Conservation (phyloP, 2,797 vertebrate species). For the Pteropus rufus region DNA sequence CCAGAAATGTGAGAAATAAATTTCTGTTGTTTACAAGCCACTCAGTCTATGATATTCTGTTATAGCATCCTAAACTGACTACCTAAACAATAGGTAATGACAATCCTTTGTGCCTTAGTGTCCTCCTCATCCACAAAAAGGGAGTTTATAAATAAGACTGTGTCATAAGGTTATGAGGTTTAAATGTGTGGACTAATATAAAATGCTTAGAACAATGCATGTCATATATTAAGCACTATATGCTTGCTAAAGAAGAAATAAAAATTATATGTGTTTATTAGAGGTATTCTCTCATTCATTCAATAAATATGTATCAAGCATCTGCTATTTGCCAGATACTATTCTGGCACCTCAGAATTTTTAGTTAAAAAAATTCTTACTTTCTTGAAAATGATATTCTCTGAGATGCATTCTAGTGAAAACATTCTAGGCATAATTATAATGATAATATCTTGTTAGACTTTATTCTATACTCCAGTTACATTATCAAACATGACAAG, state of each 20-base stretch:
- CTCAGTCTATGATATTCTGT: neutral
- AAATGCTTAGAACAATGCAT: neutral
- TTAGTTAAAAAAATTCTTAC: neutral
- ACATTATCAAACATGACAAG: neutral
- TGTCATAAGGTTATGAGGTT: neutral
- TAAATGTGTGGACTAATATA: neutral
- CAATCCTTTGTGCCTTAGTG: neutral
- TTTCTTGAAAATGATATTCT: neutral
- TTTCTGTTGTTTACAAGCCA: neutral
- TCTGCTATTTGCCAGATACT: neutral
- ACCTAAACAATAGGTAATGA: neutral
- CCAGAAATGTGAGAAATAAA: neutral
- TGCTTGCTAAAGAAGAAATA: neutral
- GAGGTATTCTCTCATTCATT: neutral
- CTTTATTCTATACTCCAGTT: neutral
- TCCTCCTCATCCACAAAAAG: neutral
- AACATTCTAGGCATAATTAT: neutral
- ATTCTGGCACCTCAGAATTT: neutral
- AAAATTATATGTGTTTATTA: neutral
- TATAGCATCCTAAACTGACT: neutral
- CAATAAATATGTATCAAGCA: neutral
- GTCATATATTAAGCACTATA: neutral
- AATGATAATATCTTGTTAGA: neutral
- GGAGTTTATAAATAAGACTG: neutral
- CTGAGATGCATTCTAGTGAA: neutral